Evolutionary conservation across 2,888 invertebrate genomes (phyloP).

Genomic region (Corythucha ciliata): DNA sequence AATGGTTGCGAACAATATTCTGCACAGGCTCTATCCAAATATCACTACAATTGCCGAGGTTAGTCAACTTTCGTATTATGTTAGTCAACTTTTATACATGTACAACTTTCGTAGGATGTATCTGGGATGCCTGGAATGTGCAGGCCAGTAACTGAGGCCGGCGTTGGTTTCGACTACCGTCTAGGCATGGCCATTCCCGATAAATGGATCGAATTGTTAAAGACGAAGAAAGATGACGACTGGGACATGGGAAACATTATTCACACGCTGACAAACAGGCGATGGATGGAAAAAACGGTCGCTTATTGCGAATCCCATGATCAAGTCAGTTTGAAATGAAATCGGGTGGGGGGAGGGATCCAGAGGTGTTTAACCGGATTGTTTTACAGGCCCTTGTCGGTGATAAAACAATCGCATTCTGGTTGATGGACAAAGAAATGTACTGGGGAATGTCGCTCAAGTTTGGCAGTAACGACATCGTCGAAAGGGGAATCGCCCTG

Average conservation of each 20-base stretch:
- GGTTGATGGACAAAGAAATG: slow-evolving; percentile 99
- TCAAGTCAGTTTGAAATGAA: slow-evolving; percentile 52
- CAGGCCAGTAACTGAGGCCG: slow-evolving; percentile 86
- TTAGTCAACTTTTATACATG: no score
- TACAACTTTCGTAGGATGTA: slow-evolving; percentile 70
- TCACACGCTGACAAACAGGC: slow-evolving; percentile 84
- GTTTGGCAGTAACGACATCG: slow-evolving; percentile 58
- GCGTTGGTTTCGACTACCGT: slow-evolving; percentile 94
- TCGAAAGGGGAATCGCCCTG: slow-evolving; percentile 88
- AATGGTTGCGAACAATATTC: slow-evolving; percentile 84
- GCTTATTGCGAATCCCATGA: slow-evolving; percentile 98
- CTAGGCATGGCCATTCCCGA: slow-evolving; percentile 98
- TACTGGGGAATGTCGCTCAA: slow-evolving; percentile 86
- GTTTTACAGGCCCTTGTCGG: slow-evolving; percentile 74
- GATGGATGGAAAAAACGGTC: slow-evolving; percentile 94
- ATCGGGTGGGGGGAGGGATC: no score
- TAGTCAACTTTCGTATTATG: slow-evolving; percentile 22
- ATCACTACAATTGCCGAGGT: slow-evolving; percentile 93
- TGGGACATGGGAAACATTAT: slow-evolving; percentile 89
- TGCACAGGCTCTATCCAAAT: slow-evolving; percentile 68
- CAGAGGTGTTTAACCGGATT: no score
- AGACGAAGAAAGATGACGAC: slow-evolving; percentile 75
- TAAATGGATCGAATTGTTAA: slow-evolving; percentile 91
- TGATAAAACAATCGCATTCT: slow-evolving; percentile 98
- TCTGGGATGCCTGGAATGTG: slow-evolving; percentile 98